Conservation (phyloP, 2,888 invertebrate species). For the Coelopa pilipes region DNA sequence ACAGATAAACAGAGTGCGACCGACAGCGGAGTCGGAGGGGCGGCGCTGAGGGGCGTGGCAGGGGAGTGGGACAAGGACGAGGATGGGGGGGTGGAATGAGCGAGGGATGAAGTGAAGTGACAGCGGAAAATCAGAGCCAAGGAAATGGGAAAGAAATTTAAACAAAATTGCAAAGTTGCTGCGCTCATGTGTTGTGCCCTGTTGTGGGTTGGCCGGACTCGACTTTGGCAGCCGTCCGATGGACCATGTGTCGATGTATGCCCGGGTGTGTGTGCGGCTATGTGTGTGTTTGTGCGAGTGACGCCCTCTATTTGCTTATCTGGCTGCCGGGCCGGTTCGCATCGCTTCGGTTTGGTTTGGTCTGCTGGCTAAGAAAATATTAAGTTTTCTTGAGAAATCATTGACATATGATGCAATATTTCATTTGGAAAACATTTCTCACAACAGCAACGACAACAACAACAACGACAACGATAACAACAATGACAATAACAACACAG, state of each 20-base stretch:
- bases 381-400: constrained; percentile 29
- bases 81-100: neutral
- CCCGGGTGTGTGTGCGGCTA: constrained; percentile 9
- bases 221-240: neutral
- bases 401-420: constrained; percentile 36
- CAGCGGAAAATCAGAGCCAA: constrained; percentile 25
- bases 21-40: neutral
- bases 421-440: constrained; percentile 17
- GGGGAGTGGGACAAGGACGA: neutral
- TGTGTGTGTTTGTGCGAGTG: neutral
- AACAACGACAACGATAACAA: neutral
- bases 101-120: neutral
- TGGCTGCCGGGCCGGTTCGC: too few species aligned
- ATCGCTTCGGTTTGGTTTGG: too few species aligned
- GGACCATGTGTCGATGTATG: neutral
- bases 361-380: constrained; percentile 28
- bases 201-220: constrained; percentile 14
- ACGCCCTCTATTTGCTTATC: constrained; percentile 19
- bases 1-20: constrained; percentile 26
- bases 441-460: neutral
- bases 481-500: too few species aligned
- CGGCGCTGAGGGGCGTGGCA: neutral
- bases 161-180: constrained; percentile 30
- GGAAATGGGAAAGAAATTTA: constrained; percentile 18
- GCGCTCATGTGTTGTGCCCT: constrained; percentile 18